Evolutionary conservation across 2,113 vertebrate species (phyloP).

Genomic region (Herpetotheres cachinnans): DNA sequence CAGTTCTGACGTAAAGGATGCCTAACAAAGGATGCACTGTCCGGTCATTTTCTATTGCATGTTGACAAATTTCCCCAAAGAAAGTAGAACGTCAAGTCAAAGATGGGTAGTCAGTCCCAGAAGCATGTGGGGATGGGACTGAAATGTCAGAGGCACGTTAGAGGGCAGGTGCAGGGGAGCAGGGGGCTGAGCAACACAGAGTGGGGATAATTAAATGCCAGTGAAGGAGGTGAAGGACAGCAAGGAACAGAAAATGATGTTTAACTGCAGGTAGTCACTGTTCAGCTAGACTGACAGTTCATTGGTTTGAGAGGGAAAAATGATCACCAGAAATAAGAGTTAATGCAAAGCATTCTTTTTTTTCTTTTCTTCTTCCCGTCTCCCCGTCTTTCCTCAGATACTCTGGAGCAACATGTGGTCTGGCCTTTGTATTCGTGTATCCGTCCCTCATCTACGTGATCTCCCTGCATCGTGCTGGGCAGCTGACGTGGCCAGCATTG

Average conservation of each 20-base stretch:
- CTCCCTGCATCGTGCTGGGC: constrained; percentile 74
- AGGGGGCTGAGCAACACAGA: neutral
- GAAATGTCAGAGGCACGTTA: neutral
- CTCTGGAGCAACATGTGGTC: constrained; percentile 90
- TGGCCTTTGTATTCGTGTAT: constrained; percentile 93
- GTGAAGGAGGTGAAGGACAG: neutral
- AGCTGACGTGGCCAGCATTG: constrained; percentile 80
- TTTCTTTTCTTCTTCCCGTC: neutral
- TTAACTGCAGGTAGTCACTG: neutral
- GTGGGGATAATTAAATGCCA: neutral
- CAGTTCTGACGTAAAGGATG: neutral
- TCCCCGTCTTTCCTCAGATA: constrained; percentile 74
- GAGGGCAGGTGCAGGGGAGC: neutral
- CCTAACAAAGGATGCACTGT: neutral
- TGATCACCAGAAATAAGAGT: neutral
- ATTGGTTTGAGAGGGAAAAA: neutral
- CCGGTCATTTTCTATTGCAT: neutral
- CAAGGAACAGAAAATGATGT: constrained; percentile 21
- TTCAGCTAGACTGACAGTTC: neutral
- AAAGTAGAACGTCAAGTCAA: neutral
- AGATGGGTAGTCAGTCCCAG: neutral
- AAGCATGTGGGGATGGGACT: neutral
- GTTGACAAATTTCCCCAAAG: neutral
- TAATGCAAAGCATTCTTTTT: neutral
- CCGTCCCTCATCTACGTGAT: constrained; percentile 89